Conservation (phyloP, 2,888 invertebrate genomes). For the Chrysotoxum bicinctum region DNA sequence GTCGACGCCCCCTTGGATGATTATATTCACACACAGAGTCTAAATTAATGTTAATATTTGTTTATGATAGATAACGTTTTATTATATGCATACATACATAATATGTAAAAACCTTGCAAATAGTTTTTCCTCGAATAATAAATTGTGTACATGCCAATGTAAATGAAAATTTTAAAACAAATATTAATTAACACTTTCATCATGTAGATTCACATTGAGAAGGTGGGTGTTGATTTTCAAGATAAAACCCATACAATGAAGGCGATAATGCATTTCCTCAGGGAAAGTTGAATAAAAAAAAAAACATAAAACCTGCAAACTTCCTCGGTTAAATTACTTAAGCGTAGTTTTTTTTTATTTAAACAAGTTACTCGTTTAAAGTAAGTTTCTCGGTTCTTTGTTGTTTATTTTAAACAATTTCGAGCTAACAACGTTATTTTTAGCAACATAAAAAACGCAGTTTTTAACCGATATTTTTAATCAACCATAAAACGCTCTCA, state of each 20-base stretch:
- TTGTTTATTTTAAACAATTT: no score
- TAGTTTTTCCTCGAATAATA: not conserved
- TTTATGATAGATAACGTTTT: not conserved
- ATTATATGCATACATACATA: not conserved
- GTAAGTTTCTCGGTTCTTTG: no score
- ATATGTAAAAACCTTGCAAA: no score
- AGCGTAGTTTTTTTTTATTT: no score
- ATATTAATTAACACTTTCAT: slow-evolving; percentile 2
- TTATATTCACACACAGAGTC: not conserved
- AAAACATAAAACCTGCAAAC: no score
- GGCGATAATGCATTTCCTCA: not conserved
- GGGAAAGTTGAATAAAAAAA: not conserved
- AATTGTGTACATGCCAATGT: not conserved
- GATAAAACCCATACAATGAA: not conserved
- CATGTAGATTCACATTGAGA: not conserved
- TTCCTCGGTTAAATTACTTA: no score
- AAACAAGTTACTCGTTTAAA: no score
- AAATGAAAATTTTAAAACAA: slow-evolving; percentile 5
- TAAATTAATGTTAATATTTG: not conserved
- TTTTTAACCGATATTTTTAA: no score
- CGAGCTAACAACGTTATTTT: no score
- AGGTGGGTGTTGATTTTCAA: not conserved
- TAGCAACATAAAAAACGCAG: no score
- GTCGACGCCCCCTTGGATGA: not conserved
- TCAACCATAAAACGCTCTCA: no score